Base-by-base conservation (phyloP, 2,113 vertebrate species). In the Regulus satrapa region DNA sequence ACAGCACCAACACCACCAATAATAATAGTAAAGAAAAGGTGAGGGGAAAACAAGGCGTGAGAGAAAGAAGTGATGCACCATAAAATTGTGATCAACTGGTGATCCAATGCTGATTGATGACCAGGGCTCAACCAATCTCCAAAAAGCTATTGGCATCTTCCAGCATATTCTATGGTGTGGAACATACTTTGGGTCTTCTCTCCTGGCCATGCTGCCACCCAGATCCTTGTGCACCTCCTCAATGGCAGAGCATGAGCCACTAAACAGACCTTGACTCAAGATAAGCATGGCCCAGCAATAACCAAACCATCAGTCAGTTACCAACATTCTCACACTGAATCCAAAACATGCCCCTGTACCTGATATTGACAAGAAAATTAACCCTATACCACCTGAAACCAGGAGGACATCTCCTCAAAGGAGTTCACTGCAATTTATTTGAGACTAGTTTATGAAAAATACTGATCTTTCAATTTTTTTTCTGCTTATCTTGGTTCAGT, bases 321-420 rank as follows among this genome's bases (percentile, higher is more conserved):
- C 25, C 64, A 48, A 5, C 16, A 18, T 41, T 63, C n/a, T 63
- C 25, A 34, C 10, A 41, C 1, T 21, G 48, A 55, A 55, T 48
- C 41, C 1, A 0, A 40, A 63, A 34, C 14, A 48, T 2, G 1
- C 7, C 3, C 8, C 17, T 63, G 14, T 63, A 34, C 25, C 20
- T 48, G 20, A 31, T n/a, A 6, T 14, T 41, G 36, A 48, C 7
- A 17, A 21, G 17, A 63, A 77, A 48, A 48, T 34, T 79, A 34
- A 18, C 48, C 34, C 40, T 26, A 34, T 10, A 10, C 9, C 31
- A 31, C 31, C 20, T 55, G 9, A 55, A 48, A 31, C 17, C 20
- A 48, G 34, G 13, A 62, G 10, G 18, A 26, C 11, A 10, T 62
- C 20, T 63, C 17, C 48, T 41, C 1, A 3, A 29, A 18, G 20